Base-by-base conservation (phyloP, 2,888 invertebrate genomes). In the Leuctra nigra region DNA sequence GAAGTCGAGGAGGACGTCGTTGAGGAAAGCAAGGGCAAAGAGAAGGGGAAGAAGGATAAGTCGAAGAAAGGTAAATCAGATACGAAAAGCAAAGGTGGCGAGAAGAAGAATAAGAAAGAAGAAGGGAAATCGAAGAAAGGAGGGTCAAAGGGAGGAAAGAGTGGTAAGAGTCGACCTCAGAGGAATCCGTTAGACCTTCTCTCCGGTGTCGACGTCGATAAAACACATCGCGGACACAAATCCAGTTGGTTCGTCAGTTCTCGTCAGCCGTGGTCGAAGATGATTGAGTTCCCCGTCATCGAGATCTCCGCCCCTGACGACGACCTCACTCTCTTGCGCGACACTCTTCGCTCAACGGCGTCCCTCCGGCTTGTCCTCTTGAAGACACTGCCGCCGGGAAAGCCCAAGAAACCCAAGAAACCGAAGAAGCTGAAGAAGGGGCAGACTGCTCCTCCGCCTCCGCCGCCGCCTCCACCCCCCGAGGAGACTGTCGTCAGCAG, bases 311-410 rank as follows among this genome's bases (percentile, higher is more conserved):
- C 68, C 0, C 77, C 77, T 56, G 74, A 77, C 57, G 73, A 77
- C 1, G 75, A 80, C 61, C 70, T 79, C 18, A 59, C 58, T 1
- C 72, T 75, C 13, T 64, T 81, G 56, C 72, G 80, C 54, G 75
- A 81, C 62, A 80, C 80, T n/a, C 79, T 81, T 63, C 70, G 77
- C 44, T 74, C 75, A 13, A 66, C 67, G 3, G 70, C 81, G 7
- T 77, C 77, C 2, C 63, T 79, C 11, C 72, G 73, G 64, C 66
- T 81, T 13, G 64, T 81, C 24, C 80, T 77, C 66, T 68, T 77
- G 58, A 66, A 77, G 71, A 80, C 79, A 69, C 66, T 64, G 54
- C 23, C 33, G 1, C 29, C 23, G 7, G 48, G 38, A 11, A 36
- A 52, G 38, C 24, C 36, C 11, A 50, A 57, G 53, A 61, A 29